These are phyloP conservation scores for Clitarchus hookeri DNA, from an alignment of 2,888 invertebrate genomes.

Conservation along the genomic window DNA sequence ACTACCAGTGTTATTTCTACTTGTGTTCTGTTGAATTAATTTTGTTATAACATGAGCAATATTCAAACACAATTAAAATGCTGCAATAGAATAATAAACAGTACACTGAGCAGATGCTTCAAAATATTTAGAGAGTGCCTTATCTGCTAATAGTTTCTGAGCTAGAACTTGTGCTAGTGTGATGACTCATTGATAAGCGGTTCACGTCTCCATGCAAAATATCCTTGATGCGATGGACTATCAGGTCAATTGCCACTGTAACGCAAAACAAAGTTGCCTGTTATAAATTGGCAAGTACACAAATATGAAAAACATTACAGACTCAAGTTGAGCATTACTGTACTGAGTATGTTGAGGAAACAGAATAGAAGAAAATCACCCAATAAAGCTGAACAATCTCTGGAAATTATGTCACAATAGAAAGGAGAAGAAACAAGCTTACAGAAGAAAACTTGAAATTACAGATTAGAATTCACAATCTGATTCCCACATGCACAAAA, in stretches of 20 bases:
- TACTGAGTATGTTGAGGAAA: neutral
- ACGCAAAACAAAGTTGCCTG: slow-evolving; percentile 48
- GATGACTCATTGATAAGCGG: slow-evolving; percentile 30
- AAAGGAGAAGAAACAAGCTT: neutral
- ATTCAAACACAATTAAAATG: neutral
- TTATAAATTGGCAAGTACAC: neutral
- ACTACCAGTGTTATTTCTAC: neutral
- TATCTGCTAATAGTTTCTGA: slow-evolving; percentile 52
- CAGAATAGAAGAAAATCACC: neutral
- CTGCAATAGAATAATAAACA: neutral
- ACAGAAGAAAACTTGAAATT: neutral
- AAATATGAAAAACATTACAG: neutral
- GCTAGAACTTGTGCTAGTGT: slow-evolving; percentile 48
- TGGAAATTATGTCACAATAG: neutral
- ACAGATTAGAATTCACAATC: neutral
- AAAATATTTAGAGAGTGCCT: neutral
- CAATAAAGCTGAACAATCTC: neutral
- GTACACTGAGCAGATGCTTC: neutral
- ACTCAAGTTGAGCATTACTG: neutral
- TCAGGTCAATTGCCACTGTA: slow-evolving; percentile 99
- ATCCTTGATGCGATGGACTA: slow-evolving; percentile 99
- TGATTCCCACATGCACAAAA: too few species aligned
- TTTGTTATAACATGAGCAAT: neutral
- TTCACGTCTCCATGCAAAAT: slow-evolving; percentile 67
- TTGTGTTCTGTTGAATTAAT: neutral